Percentiles rank a stretch among this genome's conserved stretches.
Evolutionary conservation across 2,113 vertebrate genomes (phyloP).

Genomic region (Protomyctophum bolini): DNA sequence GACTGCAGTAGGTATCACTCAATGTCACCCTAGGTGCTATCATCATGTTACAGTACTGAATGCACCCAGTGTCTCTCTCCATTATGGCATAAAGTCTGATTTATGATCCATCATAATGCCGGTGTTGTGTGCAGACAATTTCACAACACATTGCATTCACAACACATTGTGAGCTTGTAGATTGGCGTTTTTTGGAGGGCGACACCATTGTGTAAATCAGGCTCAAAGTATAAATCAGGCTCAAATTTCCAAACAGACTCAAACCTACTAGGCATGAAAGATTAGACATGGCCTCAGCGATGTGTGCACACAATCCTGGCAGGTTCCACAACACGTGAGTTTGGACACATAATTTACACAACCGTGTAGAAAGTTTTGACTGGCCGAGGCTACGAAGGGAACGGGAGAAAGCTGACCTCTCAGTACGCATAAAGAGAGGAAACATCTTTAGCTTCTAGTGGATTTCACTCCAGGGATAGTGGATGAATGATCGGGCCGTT

Average conservation of each 20-base stretch:
- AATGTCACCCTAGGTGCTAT: not conserved
- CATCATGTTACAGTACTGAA: slow-evolving; percentile 18
- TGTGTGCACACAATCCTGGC: slow-evolving; percentile 19
- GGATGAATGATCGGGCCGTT: not conserved
- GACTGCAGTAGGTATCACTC: slow-evolving; percentile 28
- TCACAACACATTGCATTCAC: no score
- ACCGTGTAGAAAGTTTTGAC: not conserved
- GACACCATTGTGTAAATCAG: no score
- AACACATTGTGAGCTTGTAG: no score
- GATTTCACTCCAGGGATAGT: not conserved
- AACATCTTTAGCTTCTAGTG: not conserved
- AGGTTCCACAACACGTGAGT: slow-evolving; percentile 14
- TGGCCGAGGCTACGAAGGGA: not conserved
- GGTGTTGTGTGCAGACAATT: no score
- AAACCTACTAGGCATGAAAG: slow-evolving; percentile 31
- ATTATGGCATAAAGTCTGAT: slow-evolving; percentile 20
- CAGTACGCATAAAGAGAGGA: not conserved
- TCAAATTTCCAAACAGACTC: slow-evolving; percentile 3
- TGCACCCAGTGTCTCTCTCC: slow-evolving; percentile 21
- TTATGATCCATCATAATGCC: no score
- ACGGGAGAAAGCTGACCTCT: not conserved
- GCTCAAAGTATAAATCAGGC: no score
- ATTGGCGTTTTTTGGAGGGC: no score
- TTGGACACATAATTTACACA: slow-evolving; percentile 9
- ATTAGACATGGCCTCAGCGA: slow-evolving; percentile 4